Base-by-base conservation (phyloP, 1,140 invertebrate genomes). In the Scaptomyza hsui region DNA sequence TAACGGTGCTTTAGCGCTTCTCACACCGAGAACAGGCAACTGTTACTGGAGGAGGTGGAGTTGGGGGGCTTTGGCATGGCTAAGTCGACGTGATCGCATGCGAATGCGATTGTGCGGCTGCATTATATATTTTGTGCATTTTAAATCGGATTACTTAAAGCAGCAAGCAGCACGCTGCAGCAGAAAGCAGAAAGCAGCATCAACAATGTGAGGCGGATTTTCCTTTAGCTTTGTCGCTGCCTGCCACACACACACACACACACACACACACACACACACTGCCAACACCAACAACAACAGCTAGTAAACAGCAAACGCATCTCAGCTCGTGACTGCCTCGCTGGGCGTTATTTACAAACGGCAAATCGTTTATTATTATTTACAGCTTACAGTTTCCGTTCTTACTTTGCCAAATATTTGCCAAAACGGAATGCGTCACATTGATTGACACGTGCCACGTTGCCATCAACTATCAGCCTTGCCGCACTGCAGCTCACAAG, bases 71-170 rank as follows among this genome's bases (percentile, higher is more conserved):
- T 44, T 32, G 57, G 19, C 44, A 18, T 24, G 15, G 35, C 35
- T 19, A 60, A 71, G 53, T 68, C 77, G 81, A 86, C 82, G 81
- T 86, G 81, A 86, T 85, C 77, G 81, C 64, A 76, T 80, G 81
- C 77, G 80, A 86, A 86, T 85, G 68, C 61, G 77, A 81, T 86
- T 88, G 73, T 88, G 81, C 52, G 76, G 72, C 81, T 83, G 77
- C 80, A 78, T 88, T 81, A 74, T 78, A 65, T 85, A 78, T 78
- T 83, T 83, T 74, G 53, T 86, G 81, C 78, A 78, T 81, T 86
- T 88, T 86, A 86, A 86, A 86, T 86, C 82, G 82, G 81, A 86
- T 86, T 86, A 86, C 78, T 88, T 86, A 72, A 86, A 67, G 81
- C 81, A 79, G 67, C 77, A 53, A 39, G 16, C 15, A 7, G 49